A percentile compares a stretch with the other conserved stretches of the same genome.
Evolutionary conservation across 1,140 invertebrate species (phyloP).

Genomic region (Camponotus floridanus): DNA sequence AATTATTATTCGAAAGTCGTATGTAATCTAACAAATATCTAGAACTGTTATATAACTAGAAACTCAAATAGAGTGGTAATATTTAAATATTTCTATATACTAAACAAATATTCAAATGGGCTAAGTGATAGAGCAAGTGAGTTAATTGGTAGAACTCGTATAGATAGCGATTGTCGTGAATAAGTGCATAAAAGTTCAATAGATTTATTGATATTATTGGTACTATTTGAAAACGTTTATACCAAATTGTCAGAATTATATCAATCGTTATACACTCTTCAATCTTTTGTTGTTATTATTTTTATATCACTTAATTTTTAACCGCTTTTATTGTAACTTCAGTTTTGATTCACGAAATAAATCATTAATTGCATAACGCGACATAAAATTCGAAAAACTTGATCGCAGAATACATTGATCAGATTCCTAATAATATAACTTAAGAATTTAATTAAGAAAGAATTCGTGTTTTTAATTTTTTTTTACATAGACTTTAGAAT

Average conservation of each 20-base stretch:
- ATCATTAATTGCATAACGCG: not conserved
- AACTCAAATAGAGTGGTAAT: too few species aligned
- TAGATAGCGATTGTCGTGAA: not conserved
- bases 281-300: not conserved
- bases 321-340: too few species aligned
- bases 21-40: too few species aligned
- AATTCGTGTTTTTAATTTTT: too few species aligned
- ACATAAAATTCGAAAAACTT: too few species aligned
- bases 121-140: conserved; percentile 10
- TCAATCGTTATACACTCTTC: not conserved
- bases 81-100: too few species aligned
- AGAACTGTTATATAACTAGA: too few species aligned
- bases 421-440: too few species aligned
- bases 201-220: conserved; percentile 23
- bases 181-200: not conserved
- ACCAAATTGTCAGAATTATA: not conserved
- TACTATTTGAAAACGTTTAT: conserved; percentile 12
- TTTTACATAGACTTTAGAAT: not conserved
- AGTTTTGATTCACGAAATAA: not conserved
- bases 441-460: too few species aligned
- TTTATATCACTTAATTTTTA: too few species aligned
- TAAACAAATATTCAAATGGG: not conserved
- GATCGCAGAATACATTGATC: too few species aligned
- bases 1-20: not conserved
- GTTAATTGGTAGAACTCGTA: conserved; percentile 25